Base-by-base conservation (phyloP, 2,113 vertebrate genomes). In the Phyllostomus hastatus region DNA sequence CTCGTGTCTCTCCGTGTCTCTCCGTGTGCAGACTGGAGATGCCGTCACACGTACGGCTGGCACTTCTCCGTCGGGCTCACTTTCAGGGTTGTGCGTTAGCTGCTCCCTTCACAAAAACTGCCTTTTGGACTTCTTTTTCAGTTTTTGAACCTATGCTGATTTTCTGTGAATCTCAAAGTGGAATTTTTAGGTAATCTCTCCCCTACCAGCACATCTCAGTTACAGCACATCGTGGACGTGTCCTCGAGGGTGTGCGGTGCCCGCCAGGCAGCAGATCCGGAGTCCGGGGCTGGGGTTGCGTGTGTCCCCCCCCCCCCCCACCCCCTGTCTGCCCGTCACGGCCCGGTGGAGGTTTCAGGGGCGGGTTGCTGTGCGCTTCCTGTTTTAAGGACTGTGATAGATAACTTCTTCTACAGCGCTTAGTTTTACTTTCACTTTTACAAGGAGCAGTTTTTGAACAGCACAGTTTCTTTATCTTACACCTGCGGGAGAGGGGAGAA, bases 81-180 rank as follows among this genome's bases (percentile, higher is more conserved):
- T 78, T 88, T 70, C 69, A 76, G 38, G 12, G 35, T 52, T 59
- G n/a, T 59, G 2, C 10, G 6, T 48, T 57, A 52, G 67, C 54
- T 72, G 33, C 70, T 76, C 14, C 11, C 31, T 70, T 67, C 61
- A 79, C 22, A 73, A 92, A 96, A 70, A 46, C 72, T 97, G 66
- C 91, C 95, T 97, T 97, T 98, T 96, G 97, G 95, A 94, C 92
- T 97, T 98, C 96, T 95, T 90, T 95, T 79, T 96, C 97, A 97
- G 93, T 91, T 19, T 97, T 91, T 97, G 95, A 94, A 54, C 24
- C 35, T 86, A 7, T 72, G 24, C 88, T 96, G 94, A 93, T 98
- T 98, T 97, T 96, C 96, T 98, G 97, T 31, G 28, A 67, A n/a
- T 90, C 43, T 76, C 76, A 93, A 98, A 67, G 66, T 7, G 96